Percentiles rank a stretch among this genome's conserved stretches.
Evolutionary conservation across 2,113 vertebrate species (phyloP).

Genomic region (Stegastes partitus): DNA sequence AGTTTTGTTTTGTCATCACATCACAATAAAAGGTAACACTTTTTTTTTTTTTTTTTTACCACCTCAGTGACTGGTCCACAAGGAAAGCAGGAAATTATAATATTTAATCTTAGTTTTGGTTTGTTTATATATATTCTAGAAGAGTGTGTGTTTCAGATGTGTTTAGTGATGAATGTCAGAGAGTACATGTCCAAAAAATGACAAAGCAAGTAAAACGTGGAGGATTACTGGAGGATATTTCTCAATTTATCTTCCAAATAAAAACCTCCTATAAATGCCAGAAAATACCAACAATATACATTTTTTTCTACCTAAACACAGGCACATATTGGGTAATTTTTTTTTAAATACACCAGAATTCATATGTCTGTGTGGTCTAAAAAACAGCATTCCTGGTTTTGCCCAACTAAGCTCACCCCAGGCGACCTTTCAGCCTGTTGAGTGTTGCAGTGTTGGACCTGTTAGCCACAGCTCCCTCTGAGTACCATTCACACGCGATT

Average conservation of each 20-base stretch:
- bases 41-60: too few relatives aligned
- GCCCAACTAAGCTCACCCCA: conserved; percentile 51
- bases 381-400: conserved; percentile 33
- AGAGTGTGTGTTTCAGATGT: too few relatives aligned
- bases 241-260: not conserved
- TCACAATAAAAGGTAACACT: too few relatives aligned
- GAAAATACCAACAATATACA: too few relatives aligned
- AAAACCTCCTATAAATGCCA: not conserved
- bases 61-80: too few relatives aligned
- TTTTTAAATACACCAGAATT: not conserved
- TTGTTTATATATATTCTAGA: too few relatives aligned
- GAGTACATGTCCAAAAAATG: too few relatives aligned
- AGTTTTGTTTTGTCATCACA: not conserved
- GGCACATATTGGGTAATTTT: not conserved
- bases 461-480: conserved; percentile 60
- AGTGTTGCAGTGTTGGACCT: conserved; percentile 63
- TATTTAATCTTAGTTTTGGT: too few relatives aligned
- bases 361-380: not conserved
- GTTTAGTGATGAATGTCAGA: too few relatives aligned
- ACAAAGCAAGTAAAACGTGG: not conserved
- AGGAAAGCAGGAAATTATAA: too few relatives aligned
- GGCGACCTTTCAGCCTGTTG: conserved; percentile 67
- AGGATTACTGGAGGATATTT: not conserved
- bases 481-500: conserved; percentile 75
- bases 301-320: too few relatives aligned